A percentile compares a stretch with the other conserved stretches of the same genome.
These are phyloP conservation scores for Hipparchia semele DNA, from an alignment of 2,888 invertebrate genomes.

Conservation along the genomic window DNA sequence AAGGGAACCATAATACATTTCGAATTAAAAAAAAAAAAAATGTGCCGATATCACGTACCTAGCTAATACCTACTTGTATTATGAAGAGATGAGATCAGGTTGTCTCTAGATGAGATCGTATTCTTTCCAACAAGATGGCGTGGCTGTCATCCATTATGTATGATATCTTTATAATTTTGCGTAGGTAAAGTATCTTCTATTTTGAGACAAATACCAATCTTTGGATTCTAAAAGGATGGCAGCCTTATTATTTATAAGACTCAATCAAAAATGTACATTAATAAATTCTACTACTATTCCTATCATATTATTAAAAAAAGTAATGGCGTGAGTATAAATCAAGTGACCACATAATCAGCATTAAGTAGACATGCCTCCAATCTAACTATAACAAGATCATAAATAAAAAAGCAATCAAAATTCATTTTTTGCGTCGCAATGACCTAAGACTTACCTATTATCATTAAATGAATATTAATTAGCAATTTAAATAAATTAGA, in stretches of 20 bases:
- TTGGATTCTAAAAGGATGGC: too few species aligned
- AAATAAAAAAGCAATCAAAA: neutral
- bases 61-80: neutral
- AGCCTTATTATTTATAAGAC: neutral
- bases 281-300: neutral
- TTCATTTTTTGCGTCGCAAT: neutral
- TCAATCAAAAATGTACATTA: neutral
- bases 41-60: neutral
- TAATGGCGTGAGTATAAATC: neutral
- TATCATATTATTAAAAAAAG: neutral
- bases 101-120: neutral
- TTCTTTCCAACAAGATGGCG: neutral
- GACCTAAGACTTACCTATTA: neutral
- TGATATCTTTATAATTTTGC: neutral
- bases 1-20: neutral
- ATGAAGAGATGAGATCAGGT: neutral
- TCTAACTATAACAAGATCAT: neutral
- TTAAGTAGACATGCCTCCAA: neutral
- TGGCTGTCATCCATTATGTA: neutral
- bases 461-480: constrained; percentile 6
- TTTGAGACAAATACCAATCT: too few species aligned
- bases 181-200: neutral
- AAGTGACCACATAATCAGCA: neutral
- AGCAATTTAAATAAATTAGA: constrained; percentile 12
- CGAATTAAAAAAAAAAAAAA: neutral